Evolutionary conservation across 2,113 vertebrate species (phyloP).

Genomic region (Ciconia maguari): DNA sequence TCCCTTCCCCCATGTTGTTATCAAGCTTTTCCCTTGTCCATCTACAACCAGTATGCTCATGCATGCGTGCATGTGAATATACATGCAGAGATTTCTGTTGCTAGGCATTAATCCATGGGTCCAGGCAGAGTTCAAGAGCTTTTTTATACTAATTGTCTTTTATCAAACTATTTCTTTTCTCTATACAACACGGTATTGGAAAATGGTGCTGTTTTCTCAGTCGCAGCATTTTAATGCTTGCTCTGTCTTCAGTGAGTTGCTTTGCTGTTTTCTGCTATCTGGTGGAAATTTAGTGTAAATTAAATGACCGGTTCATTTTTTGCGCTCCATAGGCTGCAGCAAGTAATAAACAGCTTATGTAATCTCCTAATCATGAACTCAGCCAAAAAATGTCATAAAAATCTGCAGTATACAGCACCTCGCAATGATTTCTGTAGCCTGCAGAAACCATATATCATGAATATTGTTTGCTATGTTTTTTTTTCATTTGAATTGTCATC

Average conservation of each 20-base stretch:
- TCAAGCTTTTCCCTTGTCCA: not conserved
- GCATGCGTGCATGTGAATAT: not conserved
- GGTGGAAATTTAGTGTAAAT: conserved; percentile 61
- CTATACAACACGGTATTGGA: not conserved
- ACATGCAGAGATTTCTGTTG: not conserved
- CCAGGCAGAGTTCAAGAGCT: conserved; percentile 3
- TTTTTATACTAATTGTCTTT: conserved; percentile 27
- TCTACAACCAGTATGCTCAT: not conserved
- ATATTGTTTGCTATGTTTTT: conserved; percentile 32
- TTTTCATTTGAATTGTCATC: conserved; percentile 50
- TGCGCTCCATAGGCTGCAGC: conserved; percentile 54
- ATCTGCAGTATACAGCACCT: conserved; percentile 44
- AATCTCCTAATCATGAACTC: conserved; percentile 65
- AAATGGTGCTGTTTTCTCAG: conserved; percentile 9
- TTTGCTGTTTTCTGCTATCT: conserved; percentile 42
- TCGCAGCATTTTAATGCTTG: conserved; percentile 20
- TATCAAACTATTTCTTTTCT: conserved; percentile 26
- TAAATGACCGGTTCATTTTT: conserved; percentile 65
- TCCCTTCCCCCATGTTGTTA: not conserved
- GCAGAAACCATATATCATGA: conserved; percentile 44
- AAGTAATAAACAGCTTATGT: conserved; percentile 71
- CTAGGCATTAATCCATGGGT: not conserved
- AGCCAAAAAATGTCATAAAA: conserved; percentile 65
- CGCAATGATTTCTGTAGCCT: conserved; percentile 53
- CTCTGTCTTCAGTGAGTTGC: conserved; percentile 33